Evolutionary conservation across 2,113 vertebrate genomes (phyloP), one percentile per base, ranked within the genome.

Genomic region (Eulacestoma nigropectus): DNA sequence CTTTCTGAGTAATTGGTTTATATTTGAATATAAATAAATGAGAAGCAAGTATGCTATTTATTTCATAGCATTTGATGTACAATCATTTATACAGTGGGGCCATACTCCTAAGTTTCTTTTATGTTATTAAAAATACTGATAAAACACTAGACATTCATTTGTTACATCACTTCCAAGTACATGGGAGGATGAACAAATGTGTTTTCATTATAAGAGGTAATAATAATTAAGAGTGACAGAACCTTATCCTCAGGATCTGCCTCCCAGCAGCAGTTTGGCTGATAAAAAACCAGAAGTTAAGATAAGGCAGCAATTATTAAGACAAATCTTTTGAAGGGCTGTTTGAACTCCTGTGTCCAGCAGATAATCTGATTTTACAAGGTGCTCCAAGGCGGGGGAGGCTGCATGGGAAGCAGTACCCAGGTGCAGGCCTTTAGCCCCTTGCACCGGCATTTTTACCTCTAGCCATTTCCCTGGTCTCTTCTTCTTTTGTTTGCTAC

Each of bases 351-450:
- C 81, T 32, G 77, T 94, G 84, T 96, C 92, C 95, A 95, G 93
- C 94, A 79, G 94, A 97, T 97, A 97, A 97, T 97, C 96, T 97
- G 97, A 98, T 97, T 98, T 95, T 92, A 80, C 93, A 95, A 96
- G 94, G 87, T 93, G 89, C 96, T 97, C 33, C 15, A 4, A 93
- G 94, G 64, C 14, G 92, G 90, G 77, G 55, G 56, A 84, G 70
- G 4, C 84, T 83, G 78, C 65, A 50, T 67, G 83, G 73, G 95
- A 72, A 89, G 84, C 90, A 96, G 97, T 95, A 97, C 95, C 97
- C 98, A 98, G 98, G 97, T 98, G 98, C 96, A 95, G 93, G 96
- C 95, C 97, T 97, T 97, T 77, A 97, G 97, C 97, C 95, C 97
- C 96, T 96, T 97, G 97, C 94, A 94, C 95, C 26, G 95, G 94